Conservation (phyloP, 2,797 vertebrate genomes). For the Pseudochirops corinnae region DNA sequence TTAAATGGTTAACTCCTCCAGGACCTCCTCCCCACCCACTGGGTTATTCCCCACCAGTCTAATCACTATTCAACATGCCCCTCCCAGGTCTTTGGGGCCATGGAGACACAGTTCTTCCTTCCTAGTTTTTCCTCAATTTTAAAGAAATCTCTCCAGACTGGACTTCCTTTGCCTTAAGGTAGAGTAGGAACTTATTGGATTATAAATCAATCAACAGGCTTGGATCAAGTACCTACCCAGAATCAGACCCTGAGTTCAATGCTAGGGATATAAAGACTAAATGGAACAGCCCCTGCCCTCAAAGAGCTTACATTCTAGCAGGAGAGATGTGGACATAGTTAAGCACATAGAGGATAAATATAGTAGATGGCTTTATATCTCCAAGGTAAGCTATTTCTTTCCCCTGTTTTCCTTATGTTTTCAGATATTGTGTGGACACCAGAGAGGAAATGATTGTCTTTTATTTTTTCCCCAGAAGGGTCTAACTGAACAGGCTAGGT, state of each 20-base stretch:
- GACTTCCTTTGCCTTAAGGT: neutral
- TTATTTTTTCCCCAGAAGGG: neutral
- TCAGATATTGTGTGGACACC: neutral
- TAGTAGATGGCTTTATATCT: neutral
- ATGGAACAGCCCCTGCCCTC: neutral
- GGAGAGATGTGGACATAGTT: neutral
- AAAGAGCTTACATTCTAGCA: neutral
- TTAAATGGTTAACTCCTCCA: neutral
- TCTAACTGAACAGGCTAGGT: neutral
- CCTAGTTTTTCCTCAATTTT: neutral
- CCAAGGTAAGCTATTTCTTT: neutral
- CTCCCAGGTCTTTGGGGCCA: neutral
- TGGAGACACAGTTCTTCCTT: neutral
- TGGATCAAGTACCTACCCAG: too few relatives aligned
- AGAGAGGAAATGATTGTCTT: neutral
- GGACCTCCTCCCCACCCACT: neutral
- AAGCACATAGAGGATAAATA: neutral
- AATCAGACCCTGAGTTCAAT: neutral
- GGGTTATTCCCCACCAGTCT: neutral
- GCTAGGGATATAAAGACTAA: neutral
- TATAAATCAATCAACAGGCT: neutral
- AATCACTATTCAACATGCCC: rapidly evolving
- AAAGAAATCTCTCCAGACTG: neutral
- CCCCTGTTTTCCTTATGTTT: neutral
- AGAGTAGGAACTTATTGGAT: neutral